Percentiles rank a stretch among this genome's conserved stretches.
Evolutionary conservation across 1,140 invertebrate genomes (phyloP).

Genomic region (Zaprionus ghesquierei): DNA sequence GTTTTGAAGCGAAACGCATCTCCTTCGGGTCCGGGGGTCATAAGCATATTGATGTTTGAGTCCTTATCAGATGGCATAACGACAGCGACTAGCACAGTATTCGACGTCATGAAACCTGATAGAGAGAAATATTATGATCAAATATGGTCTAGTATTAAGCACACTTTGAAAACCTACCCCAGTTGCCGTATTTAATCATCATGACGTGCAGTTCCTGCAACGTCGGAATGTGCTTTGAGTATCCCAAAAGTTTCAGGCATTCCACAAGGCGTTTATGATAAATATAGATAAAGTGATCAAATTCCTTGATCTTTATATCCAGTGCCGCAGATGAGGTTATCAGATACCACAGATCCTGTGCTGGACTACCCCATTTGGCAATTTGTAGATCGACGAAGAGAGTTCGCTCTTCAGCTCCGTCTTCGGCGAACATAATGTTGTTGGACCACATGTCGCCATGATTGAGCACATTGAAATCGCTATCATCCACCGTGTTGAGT

Average conservation of each 20-base stretch:
- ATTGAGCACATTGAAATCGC: constrained; percentile 85
- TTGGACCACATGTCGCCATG: constrained; percentile 85
- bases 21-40: constrained; percentile 53
- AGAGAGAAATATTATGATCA: not conserved
- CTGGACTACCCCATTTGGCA: constrained; percentile 61
- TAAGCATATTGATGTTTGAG: constrained; percentile 50
- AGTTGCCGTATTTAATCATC: constrained; percentile 61
- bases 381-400: constrained; percentile 66
- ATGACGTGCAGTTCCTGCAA: constrained; percentile 53
- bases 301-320: constrained; percentile 62
- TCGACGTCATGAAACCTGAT: constrained; percentile 42
- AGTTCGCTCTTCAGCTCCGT: constrained; percentile 62
- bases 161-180: constrained; percentile 38
- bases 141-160: not conserved
- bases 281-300: constrained; percentile 66
- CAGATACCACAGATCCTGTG: constrained; percentile 66
- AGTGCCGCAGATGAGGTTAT: constrained; percentile 49
- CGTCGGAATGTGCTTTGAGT: constrained; percentile 51
- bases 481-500: constrained; percentile 64
- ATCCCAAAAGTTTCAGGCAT: constrained; percentile 54
- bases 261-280: constrained; percentile 58
- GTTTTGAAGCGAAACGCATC: constrained; percentile 43
- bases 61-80: constrained; percentile 57
- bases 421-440: constrained; percentile 82
- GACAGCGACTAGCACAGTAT: constrained; percentile 31